phyloP scores from a whole-genome alignment of 2,113 vertebrate genomes.

The Nothobranchius kuhntae region DNA sequence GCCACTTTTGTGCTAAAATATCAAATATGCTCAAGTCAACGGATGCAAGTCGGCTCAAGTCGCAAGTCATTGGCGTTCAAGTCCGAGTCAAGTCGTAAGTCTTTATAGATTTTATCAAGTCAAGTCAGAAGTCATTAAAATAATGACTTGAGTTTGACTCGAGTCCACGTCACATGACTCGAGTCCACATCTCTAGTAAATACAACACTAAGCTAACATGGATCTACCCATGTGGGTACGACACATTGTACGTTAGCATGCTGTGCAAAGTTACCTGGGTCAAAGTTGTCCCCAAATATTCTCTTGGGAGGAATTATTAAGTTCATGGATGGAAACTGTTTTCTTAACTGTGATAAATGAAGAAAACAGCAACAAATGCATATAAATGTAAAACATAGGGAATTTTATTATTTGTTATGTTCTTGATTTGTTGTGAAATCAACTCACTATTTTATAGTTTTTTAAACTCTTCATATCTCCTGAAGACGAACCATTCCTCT shows the following conservation, averaged over 20 bases:
- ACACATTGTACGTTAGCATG: no score
- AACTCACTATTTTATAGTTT: conserved; percentile 95
- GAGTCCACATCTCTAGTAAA: background rate
- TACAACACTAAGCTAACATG: background rate
- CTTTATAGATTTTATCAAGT: no score
- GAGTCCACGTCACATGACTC: no score
- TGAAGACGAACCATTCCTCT: conserved; percentile 96
- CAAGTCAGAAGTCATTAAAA: no score
- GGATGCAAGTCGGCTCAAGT: no score
- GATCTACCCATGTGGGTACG: background rate
- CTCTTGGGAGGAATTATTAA: conserved; percentile 98
- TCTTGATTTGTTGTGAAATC: background rate
- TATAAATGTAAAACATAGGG: background rate
- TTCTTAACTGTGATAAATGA: conserved; percentile 84
- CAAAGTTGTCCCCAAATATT: conserved; percentile 99
- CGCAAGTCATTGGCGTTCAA: no score
- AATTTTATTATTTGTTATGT: background rate
- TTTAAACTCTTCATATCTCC: conserved; percentile 97
- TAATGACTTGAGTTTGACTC: no score
- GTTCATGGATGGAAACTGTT: conserved; percentile 93
- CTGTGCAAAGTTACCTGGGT: conserved; percentile 84
- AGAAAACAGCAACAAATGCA: conserved; percentile 8
- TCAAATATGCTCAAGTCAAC: no score
- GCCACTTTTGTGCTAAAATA: no score
- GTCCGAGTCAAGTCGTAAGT: no score